These are phyloP conservation scores for Agonopterix subpropinquella DNA, from an alignment of 2,888 invertebrate species.

Conservation along the genomic window DNA sequence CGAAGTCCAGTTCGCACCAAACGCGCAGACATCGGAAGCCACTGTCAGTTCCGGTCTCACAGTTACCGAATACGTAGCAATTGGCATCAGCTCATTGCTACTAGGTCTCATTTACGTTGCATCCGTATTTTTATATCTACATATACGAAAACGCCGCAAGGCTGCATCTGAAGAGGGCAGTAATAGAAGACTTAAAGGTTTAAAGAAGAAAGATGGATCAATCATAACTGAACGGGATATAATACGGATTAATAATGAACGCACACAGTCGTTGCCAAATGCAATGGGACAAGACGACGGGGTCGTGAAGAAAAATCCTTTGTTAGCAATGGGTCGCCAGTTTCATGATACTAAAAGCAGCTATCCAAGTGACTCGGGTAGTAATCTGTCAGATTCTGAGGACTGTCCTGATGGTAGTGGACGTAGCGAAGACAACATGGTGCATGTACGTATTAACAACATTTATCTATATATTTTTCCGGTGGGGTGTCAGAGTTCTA, in stretches of 20 bases:
- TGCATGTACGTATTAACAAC: constrained; percentile 34
- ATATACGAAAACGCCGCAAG: constrained; percentile 80
- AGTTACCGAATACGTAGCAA: constrained; percentile 87
- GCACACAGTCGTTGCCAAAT: constrained; percentile 46
- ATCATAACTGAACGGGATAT: constrained; percentile 63
- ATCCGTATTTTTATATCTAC: constrained; percentile 88
- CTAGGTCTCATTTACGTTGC: constrained; percentile 91
- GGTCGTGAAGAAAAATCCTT: constrained; percentile 86
- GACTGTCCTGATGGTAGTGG: constrained; percentile 62
- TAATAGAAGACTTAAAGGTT: constrained; percentile 47
- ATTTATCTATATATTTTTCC: background rate
- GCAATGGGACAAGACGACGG: constrained; percentile 79
- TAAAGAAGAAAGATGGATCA: constrained; percentile 59
- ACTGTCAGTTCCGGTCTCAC: constrained; percentile 77
- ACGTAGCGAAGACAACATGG: constrained; percentile 47
- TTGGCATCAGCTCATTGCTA: constrained; percentile 88
- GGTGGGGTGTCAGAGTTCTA: too few species aligned
- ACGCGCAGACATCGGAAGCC: constrained; percentile 75
- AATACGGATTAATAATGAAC: constrained; percentile 60
- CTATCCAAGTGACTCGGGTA: constrained; percentile 70
- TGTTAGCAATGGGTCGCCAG: constrained; percentile 77
- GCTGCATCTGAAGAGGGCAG: constrained; percentile 62
- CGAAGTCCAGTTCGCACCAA: constrained; percentile 85
- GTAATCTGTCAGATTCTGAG: constrained; percentile 81
- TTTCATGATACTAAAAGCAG: constrained; percentile 67